Evolutionary conservation across 2,113 vertebrate genomes (phyloP).

Genomic region (Propithecus coquereli): DNA sequence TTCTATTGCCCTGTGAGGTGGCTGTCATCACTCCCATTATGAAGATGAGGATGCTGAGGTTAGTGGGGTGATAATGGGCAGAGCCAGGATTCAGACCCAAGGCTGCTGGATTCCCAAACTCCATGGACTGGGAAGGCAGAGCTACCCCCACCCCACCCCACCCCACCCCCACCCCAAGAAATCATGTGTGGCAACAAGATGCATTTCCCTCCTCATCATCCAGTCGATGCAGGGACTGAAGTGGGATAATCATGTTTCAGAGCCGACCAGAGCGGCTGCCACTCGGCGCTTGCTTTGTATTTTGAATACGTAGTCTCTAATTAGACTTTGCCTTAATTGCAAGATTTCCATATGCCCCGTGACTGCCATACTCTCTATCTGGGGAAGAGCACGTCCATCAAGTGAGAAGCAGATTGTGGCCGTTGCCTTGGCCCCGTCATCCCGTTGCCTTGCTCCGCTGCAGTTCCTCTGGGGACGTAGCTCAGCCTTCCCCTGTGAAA

Average conservation of each 20-base stretch:
- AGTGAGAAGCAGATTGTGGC: conserved; percentile 73
- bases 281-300: conserved; percentile 47
- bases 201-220: not conserved
- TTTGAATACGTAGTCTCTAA: conserved; percentile 42
- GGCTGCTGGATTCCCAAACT: not conserved
- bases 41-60: not conserved
- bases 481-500: conserved; percentile 74
- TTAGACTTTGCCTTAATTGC: conserved; percentile 70
- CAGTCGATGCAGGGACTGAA: not conserved
- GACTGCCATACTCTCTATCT: conserved; percentile 45
- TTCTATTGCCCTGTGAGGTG: not conserved
- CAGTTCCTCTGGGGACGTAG: conserved; percentile 69
- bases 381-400: conserved; percentile 79
- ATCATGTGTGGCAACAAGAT: fast-evolving
- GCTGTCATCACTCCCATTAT: too few species aligned
- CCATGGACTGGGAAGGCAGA: not conserved
- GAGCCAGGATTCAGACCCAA: not conserved
- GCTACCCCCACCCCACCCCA: not conserved
- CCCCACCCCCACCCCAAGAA: not conserved
- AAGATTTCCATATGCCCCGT: conserved; percentile 50
- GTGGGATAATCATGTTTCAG: not conserved
- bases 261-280: not conserved
- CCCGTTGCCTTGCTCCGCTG: not conserved
- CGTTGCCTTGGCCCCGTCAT: conserved; percentile 55
- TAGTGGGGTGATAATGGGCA: not conserved